Evolutionary conservation across 2,113 vertebrate genomes (phyloP).

Genomic region (Trematocara unimaculatum): DNA sequence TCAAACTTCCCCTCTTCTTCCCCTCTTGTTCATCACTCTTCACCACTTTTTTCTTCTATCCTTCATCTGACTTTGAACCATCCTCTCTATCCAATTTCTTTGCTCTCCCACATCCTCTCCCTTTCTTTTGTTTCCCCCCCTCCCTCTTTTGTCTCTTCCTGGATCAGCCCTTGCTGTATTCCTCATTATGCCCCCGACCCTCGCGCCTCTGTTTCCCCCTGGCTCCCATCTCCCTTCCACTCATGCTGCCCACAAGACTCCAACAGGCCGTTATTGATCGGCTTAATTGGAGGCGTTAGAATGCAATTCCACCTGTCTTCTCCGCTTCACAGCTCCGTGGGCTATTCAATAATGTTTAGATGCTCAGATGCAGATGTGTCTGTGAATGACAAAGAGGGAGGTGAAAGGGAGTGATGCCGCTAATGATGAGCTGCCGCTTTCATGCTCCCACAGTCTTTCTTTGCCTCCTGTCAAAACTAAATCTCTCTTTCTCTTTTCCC

Average conservation of each 20-base stretch:
- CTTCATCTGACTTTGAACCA: not conserved
- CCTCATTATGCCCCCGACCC: not conserved
- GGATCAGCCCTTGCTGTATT: not conserved
- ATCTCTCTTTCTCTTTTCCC: not conserved
- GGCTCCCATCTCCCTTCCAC: not conserved
- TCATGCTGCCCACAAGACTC: not conserved
- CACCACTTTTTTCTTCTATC: not conserved
- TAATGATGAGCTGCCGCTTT: constrained; percentile 28
- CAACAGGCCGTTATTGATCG: constrained; percentile 42
- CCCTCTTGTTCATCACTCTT: not conserved
- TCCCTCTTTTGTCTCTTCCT: not conserved
- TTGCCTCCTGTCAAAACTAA: constrained; percentile 8
- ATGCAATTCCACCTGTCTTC: constrained; percentile 50
- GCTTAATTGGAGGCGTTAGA: constrained; percentile 53
- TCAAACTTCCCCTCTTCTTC: constrained; percentile 7
- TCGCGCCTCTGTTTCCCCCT: not conserved
- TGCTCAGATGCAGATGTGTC: constrained; percentile 53
- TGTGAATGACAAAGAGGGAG: not conserved
- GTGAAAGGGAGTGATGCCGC: not conserved
- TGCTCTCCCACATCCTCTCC: too few species aligned
- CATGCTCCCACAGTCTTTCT: not conserved
- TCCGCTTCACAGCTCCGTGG: constrained; percentile 23
- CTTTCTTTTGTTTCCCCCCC: not conserved
- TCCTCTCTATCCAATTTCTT: not conserved
- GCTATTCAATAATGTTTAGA: constrained; percentile 54